Conservation (phyloP, 2,113 vertebrate genomes). For the Lonchura striata region DNA sequence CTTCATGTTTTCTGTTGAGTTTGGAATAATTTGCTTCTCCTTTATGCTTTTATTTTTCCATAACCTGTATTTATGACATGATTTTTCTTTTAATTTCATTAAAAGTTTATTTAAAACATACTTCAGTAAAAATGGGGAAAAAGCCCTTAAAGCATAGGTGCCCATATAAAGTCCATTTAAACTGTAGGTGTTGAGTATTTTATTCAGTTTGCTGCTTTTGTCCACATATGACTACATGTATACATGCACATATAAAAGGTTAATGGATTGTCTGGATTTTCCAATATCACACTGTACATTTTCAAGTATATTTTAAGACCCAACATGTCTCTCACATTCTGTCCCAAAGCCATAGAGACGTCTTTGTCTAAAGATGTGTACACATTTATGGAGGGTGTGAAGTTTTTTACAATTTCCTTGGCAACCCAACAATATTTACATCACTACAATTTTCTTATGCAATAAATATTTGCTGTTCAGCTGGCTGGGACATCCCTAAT, state of each 20-base stretch:
- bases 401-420: conserved; percentile 12
- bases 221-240: accelerated
- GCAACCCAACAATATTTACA: conserved; percentile 37
- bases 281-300: neutral
- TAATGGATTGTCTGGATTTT: neutral
- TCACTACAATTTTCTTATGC: neutral
- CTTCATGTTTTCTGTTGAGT: neutral
- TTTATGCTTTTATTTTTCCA: neutral
- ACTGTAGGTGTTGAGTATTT: neutral
- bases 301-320: neutral
- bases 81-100: neutral
- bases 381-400: neutral
- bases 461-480: neutral
- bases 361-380: neutral
- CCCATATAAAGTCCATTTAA: neutral
- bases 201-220: neutral
- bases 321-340: neutral
- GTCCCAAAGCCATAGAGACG: neutral
- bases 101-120: neutral
- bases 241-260: neutral
- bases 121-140: neutral
- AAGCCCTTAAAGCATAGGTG: neutral
- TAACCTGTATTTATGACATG: neutral
- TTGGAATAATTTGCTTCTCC: neutral
- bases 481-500: neutral